Conservation (phyloP, 2,113 vertebrate species). For the Podarcis raffonei region DNA sequence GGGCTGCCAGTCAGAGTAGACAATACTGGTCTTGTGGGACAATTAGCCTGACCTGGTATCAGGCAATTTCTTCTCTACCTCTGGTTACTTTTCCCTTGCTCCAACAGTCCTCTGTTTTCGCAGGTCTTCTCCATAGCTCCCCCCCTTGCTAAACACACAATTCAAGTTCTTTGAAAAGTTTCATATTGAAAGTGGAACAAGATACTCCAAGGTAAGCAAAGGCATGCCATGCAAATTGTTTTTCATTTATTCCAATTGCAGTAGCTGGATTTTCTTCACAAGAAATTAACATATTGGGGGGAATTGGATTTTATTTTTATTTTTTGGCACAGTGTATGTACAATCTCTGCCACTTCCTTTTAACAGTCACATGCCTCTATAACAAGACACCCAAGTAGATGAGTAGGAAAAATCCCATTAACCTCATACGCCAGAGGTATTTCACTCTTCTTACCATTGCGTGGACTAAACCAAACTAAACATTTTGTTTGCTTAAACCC, state of each 20-base stretch:
- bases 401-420: background rate
- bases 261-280: background rate
- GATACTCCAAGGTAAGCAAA: background rate
- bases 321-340: background rate
- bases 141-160: background rate
- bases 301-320: background rate
- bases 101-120: too few relatives aligned
- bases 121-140: background rate
- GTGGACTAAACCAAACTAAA: background rate
- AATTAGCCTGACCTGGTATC: too few relatives aligned
- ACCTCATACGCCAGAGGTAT: background rate
- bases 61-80: background rate
- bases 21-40: too few relatives aligned
- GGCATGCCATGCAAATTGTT: background rate
- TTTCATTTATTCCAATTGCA: background rate
- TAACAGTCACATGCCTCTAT: background rate
- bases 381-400: fast-evolving
- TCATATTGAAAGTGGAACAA: background rate
- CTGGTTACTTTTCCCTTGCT: background rate
- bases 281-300: fast-evolving
- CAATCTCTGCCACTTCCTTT: background rate
- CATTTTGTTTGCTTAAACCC: background rate
- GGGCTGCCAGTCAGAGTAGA: too few relatives aligned
- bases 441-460: background rate
- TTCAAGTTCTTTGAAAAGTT: background rate